Base-by-base conservation (phyloP, 2,797 vertebrate species). In the Catharus ustulatus region DNA sequence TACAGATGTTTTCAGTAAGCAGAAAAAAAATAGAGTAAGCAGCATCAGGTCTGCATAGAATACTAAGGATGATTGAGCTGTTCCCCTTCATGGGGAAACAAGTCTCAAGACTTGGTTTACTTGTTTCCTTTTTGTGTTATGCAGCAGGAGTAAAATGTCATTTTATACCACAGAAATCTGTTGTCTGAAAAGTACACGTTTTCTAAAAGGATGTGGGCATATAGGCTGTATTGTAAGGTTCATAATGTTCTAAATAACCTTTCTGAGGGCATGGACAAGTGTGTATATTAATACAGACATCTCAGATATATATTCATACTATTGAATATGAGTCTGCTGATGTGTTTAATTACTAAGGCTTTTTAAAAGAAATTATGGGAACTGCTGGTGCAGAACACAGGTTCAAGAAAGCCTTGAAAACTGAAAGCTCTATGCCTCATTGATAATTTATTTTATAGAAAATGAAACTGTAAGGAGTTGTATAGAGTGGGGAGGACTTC, bases 1-100 rank as follows among this genome's bases (percentile, higher is more conserved):
- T 87, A 87, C 78, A 89, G 96, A 94, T 95, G 92, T 95, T 96
- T 91, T 76, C 46, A 81, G 89, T 84, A 82, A 87, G 57, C 87
- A 95, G 94, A 97, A 97, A 94, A 94, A 98, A 97, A 95, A 94
- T 45, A 77, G 91, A 95, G 78, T 95, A 96, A 97, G 92, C 81
- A 95, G 74, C 55, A 42, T 85, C 59, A 73, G 55, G 57, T 96
- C 94, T 95, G 59, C 62, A 48, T 63, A 76, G 94, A 97, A 96
- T 96, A 59, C 64, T 90, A 84, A 95, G 27, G 68, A 36, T 92
- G 45, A 67, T 76, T 68, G 75, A 83, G 59, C 55, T 89, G 76
- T 89, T 95, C 81, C 58, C 29, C 66, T 88, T 76, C 75, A 30
- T 64, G 74, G 78, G 87, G 40, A 40, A 40, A 40, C 40, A 40